Base-by-base conservation (phyloP, 2,797 vertebrate genomes). In the Cephalopachus bancanus region DNA sequence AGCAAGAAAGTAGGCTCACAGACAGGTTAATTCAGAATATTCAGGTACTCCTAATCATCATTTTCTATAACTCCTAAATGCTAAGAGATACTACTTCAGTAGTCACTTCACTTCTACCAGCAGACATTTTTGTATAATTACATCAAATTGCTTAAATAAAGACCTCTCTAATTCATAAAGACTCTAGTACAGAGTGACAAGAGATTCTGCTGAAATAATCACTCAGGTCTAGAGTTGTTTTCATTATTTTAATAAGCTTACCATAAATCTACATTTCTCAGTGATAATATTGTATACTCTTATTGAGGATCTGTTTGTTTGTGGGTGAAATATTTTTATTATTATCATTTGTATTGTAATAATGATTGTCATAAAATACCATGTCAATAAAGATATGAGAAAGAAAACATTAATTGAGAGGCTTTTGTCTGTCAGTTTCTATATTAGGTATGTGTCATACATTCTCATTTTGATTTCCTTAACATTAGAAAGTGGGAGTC, bases 121-220 rank as follows among this genome's bases (percentile, higher is more conserved):
- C 49, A 85, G 60, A 20, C 20, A 20, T 90, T 89, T 93, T 53
- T 72, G 74, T 53, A 28, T 92, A 75, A 92, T 96, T 93, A 78
- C 12, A 62, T 59, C 26, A 74, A 75, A 60, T 78, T 93, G 89
- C 62, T 20, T 22, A 51, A 79, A 87, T 80, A 89, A 75, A 79
- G 59, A 17, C 44, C 14, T 81, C 51, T 87, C 55, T 79, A 83
- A 80, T 89, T 95, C 69, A 64, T 7, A 81, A 55, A 71, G 17
- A 76, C 19, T 71, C 10, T 55, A 9, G 62, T 74, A 60, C 19
- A 55, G 92, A 30, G 17, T 5, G 7, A n/a, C 69, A 69, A 74
- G 84, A 90, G 11, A 93, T 22, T 84, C 49, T 84, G 55, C 51
- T 88, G 44, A 65, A 79, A 92, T 79, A 74, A 78, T 93, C 59